These are phyloP conservation scores for Parnassius mnemosyne DNA, from an alignment of 2,888 invertebrate species.

Conservation along the genomic window DNA sequence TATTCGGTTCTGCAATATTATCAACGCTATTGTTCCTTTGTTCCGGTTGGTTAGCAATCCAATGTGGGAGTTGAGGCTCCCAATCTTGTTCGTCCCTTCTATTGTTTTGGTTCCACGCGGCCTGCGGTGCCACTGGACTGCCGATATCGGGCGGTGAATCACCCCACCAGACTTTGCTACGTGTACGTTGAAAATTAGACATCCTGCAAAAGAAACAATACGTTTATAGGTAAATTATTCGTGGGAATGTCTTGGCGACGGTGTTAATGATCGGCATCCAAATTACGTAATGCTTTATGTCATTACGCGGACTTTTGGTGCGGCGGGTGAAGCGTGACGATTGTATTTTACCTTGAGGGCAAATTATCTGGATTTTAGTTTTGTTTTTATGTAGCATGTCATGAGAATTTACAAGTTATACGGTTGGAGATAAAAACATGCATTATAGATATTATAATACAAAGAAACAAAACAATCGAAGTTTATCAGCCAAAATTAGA, in stretches of 20 bases:
- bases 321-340: conserved; percentile 60
- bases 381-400: conserved; percentile 52
- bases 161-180: conserved; percentile 86
- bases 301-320: conserved; percentile 59
- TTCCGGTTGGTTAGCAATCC: conserved; percentile 73
- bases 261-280: conserved; percentile 61
- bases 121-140: conserved; percentile 63
- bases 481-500: neutral
- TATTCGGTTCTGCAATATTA: conserved; percentile 58
- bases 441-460: neutral
- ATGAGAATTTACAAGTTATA: conserved; percentile 50
- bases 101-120: conserved; percentile 57
- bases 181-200: conserved; percentile 84
- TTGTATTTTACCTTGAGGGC: conserved; percentile 45
- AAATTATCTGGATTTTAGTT: conserved; percentile 46
- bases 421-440: conserved; percentile 12
- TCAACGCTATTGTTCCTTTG: conserved; percentile 62
- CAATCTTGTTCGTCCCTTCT: conserved; percentile 64
- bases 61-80: conserved; percentile 76
- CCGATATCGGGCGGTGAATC: conserved; percentile 68
- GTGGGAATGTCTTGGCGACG: conserved; percentile 63
- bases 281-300: conserved; percentile 70
- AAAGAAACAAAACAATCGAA: neutral
- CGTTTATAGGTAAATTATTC: conserved; percentile 52
- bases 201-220: conserved; percentile 75